A percentile compares a stretch with the other conserved stretches of the same genome.
Conservation (phyloP, 1,140 invertebrate genomes). For the Drosophila aff. region DNA sequence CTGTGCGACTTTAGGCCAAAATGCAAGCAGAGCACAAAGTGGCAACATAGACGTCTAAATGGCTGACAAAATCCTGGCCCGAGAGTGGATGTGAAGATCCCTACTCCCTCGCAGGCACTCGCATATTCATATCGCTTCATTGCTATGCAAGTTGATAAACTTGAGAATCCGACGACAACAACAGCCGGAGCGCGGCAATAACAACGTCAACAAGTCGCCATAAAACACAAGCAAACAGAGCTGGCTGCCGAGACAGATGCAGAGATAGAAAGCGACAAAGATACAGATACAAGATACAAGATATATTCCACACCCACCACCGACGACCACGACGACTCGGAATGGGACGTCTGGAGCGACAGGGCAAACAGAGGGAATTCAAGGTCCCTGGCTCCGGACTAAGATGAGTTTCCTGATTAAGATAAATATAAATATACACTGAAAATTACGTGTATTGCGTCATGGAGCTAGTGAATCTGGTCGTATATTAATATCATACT, state of each 20-base stretch:
- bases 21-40: constrained; percentile 20
- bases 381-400: constrained; percentile 31
- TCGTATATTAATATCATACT: constrained; percentile 20
- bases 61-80: constrained; percentile 21
- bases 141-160: constrained; percentile 71
- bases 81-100: constrained; percentile 15
- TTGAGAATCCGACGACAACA: constrained; percentile 64
- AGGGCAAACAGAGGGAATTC: constrained; percentile 45
- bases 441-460: constrained; percentile 41
- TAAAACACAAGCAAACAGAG: constrained; percentile 65
- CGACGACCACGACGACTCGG: background rate
- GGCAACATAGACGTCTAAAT: constrained; percentile 18
- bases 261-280: constrained; percentile 30
- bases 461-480: constrained; percentile 4
- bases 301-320: constrained; percentile 10
- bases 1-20: constrained; percentile 7
- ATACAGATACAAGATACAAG: constrained; percentile 32
- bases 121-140: constrained; percentile 63
- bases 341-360: constrained; percentile 36
- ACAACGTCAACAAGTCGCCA: constrained; percentile 66
- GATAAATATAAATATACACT: constrained; percentile 35
- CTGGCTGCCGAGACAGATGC: constrained; percentile 20
- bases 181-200: constrained; percentile 38
- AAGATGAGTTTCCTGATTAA: constrained; percentile 42
- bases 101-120: constrained; percentile 9